A percentile compares a stretch with the other conserved stretches of the same genome.
Conservation (phyloP, 2,888 invertebrate species). For the Ichneumon xanthorius region DNA sequence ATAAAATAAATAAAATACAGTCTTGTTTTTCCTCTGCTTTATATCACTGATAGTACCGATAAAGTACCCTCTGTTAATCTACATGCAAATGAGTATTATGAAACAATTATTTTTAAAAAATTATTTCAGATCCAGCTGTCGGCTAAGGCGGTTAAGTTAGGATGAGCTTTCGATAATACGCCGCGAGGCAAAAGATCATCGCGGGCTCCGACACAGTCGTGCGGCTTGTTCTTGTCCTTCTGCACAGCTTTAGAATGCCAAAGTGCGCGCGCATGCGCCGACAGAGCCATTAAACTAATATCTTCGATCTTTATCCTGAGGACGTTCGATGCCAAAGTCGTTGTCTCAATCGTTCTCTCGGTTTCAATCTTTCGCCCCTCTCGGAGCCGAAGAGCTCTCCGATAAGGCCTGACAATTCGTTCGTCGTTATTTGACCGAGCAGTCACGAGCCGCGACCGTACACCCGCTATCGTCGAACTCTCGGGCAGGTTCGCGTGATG, state of each 20-base stretch:
- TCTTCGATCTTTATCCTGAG: constrained; percentile 38
- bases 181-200: constrained; percentile 19
- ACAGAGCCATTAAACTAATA: constrained; percentile 28
- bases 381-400: neutral
- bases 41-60: too few species aligned
- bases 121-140: neutral
- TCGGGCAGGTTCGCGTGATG: constrained; percentile 23
- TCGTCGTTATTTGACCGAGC: constrained; percentile 26
- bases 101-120: too few species aligned
- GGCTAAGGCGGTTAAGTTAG: neutral
- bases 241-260: constrained; percentile 14
- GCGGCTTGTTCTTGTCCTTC: constrained; percentile 22
- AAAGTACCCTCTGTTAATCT: too few species aligned
- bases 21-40: too few species aligned
- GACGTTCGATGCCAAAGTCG: constrained; percentile 28
- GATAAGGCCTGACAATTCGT: constrained; percentile 36
- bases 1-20: too few species aligned
- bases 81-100: too few species aligned
- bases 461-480: constrained; percentile 5
- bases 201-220: constrained; percentile 10
- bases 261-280: constrained; percentile 21
- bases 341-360: constrained; percentile 9
- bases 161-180: constrained; percentile 20
- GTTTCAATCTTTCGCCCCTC: constrained; percentile 10
- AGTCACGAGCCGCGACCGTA: constrained; percentile 6